A percentile compares a stretch with the other conserved stretches of the same genome.
Evolutionary conservation across 2,113 vertebrate genomes (phyloP).

Genomic region (Arizona elegans): DNA sequence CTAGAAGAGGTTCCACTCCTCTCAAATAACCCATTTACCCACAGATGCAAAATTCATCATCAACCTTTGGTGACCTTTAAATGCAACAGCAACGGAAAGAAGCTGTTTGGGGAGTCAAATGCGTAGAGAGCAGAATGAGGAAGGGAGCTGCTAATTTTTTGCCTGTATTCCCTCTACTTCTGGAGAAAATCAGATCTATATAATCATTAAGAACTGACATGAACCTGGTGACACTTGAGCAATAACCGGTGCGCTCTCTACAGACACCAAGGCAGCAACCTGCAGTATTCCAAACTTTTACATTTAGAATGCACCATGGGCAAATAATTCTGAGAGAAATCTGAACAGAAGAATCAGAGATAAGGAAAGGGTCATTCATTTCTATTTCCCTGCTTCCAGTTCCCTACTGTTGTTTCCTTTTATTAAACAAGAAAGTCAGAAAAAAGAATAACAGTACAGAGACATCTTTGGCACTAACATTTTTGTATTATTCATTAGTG

Average conservation of each 20-base stretch:
- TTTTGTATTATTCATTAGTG: background rate
- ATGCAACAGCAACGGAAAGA: background rate
- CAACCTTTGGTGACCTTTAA: background rate
- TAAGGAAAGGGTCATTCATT: background rate
- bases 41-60: background rate
- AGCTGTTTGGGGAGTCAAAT: background rate
- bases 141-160: background rate
- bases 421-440: background rate
- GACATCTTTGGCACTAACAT: background rate
- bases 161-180: background rate
- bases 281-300: background rate
- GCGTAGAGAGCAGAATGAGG: background rate
- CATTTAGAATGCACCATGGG: background rate
- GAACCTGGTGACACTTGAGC: background rate
- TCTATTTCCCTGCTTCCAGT: background rate
- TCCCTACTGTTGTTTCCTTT: background rate
- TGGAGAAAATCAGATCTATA: background rate
- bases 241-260: background rate
- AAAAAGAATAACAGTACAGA: background rate
- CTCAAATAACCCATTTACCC: background rate
- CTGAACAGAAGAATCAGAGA: background rate
- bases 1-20: background rate
- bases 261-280: background rate
- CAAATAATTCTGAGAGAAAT: background rate
- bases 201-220: background rate